These are phyloP conservation scores for Agrochola litura DNA, from an alignment of 2,888 invertebrate species.

Conservation along the genomic window DNA sequence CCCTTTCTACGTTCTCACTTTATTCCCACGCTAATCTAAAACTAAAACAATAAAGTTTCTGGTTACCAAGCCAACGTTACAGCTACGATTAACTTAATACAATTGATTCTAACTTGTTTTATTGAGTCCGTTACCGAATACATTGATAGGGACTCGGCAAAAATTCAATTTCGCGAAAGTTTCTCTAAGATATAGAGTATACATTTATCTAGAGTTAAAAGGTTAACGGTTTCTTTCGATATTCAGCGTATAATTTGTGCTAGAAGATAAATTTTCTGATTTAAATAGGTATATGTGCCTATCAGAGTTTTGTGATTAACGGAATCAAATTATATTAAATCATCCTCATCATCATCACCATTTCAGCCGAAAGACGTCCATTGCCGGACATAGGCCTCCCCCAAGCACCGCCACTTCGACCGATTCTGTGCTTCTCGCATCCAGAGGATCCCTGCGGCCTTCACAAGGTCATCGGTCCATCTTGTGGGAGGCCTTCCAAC, in stretches of 20 bases:
- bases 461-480: too few species aligned
- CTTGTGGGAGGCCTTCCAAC: too few species aligned
- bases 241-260: neutral
- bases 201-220: slow-evolving; percentile 27
- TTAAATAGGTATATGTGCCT: too few species aligned
- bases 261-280: neutral
- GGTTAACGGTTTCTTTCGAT: slow-evolving; percentile 1
- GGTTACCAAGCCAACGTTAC: slow-evolving; percentile 5
- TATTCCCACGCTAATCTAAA: too few species aligned
- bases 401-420: too few species aligned
- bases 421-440: too few species aligned
- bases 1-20: too few species aligned
- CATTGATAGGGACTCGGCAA: slow-evolving; percentile 48
- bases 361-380: too few species aligned
- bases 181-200: slow-evolving; percentile 15
- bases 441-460: too few species aligned
- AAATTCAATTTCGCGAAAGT: slow-evolving; percentile 52
- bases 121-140: slow-evolving; percentile 36
- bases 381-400: too few species aligned
- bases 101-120: slow-evolving; percentile 45
- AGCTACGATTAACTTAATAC: slow-evolving; percentile 37
- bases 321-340: too few species aligned
- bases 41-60: slow-evolving; percentile 4
- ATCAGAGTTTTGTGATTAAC: neutral
- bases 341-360: too few species aligned